phyloP scores from a whole-genome alignment of 2,113 vertebrate species.

The Chionomys nivalis region DNA sequence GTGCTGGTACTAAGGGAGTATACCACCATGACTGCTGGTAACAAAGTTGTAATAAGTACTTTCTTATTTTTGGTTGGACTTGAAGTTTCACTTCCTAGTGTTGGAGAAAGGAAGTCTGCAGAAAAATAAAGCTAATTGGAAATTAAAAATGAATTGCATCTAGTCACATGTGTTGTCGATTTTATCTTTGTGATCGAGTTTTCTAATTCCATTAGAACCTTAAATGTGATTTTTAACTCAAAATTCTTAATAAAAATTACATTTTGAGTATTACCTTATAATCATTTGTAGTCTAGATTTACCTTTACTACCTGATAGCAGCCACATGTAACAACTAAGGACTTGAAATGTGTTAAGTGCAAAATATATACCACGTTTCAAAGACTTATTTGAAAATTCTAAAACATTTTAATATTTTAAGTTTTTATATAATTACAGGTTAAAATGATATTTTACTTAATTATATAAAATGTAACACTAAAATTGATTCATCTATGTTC shows the following conservation, averaged over 20 bases:
- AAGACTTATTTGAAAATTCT: slow-evolving; percentile 34
- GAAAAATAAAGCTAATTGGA: slow-evolving; percentile 53
- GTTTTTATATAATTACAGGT: not conserved
- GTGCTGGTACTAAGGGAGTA: not conserved
- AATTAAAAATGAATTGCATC: slow-evolving; percentile 58
- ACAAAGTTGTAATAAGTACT: slow-evolving; percentile 31
- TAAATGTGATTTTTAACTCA: slow-evolving; percentile 43
- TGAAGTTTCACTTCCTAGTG: slow-evolving; percentile 68
- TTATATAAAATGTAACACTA: slow-evolving; percentile 44
- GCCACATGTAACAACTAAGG: not conserved
- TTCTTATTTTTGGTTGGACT: slow-evolving; percentile 58
- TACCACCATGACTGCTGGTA: not conserved
- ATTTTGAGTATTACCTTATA: slow-evolving; percentile 21
- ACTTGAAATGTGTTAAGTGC: slow-evolving; percentile 31
- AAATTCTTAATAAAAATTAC: slow-evolving; percentile 38
- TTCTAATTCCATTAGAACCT: slow-evolving; percentile 51
- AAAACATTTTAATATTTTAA: not conserved
- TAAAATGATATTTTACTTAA: slow-evolving; percentile 45
- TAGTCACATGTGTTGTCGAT: not conserved
- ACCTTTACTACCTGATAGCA: not conserved
- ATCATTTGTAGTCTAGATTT: not conserved
- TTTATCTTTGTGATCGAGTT: slow-evolving; percentile 18
- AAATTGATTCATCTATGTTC: slow-evolving; percentile 17
- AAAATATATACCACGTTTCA: slow-evolving; percentile 50
- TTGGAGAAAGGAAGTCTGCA: slow-evolving; percentile 56